Conservation (phyloP, 1,140 invertebrate genomes). For the Battus philenor region DNA sequence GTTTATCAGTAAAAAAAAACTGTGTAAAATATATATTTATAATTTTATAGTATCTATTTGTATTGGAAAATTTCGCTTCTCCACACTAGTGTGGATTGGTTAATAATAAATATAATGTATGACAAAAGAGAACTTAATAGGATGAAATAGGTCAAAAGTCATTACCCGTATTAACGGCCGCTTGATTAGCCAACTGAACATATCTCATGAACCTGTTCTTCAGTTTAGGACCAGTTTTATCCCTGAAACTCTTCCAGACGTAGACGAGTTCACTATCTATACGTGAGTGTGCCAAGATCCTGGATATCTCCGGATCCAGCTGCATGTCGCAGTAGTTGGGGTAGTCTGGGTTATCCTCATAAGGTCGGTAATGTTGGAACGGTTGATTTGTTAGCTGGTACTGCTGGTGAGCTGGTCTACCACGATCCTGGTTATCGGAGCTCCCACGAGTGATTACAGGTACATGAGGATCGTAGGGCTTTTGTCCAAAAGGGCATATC, state of each 20-base stretch:
- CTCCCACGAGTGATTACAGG: slow-evolving; percentile 20
- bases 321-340: slow-evolving; percentile 80
- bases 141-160: too few species aligned
- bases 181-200: slow-evolving; percentile 87
- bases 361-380: slow-evolving; percentile 44
- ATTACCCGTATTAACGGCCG: slow-evolving; percentile 84
- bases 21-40: too few species aligned
- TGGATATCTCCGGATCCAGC: slow-evolving; percentile 81
- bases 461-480: slow-evolving; percentile 59
- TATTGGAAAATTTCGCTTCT: too few species aligned
- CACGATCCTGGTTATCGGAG: slow-evolving; percentile 17
- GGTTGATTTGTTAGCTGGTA: slow-evolving; percentile 49
- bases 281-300: slow-evolving; percentile 83
- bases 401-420: slow-evolving; percentile 18
- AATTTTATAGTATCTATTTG: too few species aligned
- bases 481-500: slow-evolving; percentile 81
- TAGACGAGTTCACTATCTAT: slow-evolving; percentile 84
- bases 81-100: too few species aligned
- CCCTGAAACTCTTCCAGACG: slow-evolving; percentile 88
- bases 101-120: too few species aligned
- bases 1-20: too few species aligned
- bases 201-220: slow-evolving; percentile 86
- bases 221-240: slow-evolving; percentile 85
- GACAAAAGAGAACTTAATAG: too few species aligned
- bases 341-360: slow-evolving; percentile 36